phyloP scores from a whole-genome alignment of 2,888 invertebrate species.

The Cantharis flavilabris region DNA sequence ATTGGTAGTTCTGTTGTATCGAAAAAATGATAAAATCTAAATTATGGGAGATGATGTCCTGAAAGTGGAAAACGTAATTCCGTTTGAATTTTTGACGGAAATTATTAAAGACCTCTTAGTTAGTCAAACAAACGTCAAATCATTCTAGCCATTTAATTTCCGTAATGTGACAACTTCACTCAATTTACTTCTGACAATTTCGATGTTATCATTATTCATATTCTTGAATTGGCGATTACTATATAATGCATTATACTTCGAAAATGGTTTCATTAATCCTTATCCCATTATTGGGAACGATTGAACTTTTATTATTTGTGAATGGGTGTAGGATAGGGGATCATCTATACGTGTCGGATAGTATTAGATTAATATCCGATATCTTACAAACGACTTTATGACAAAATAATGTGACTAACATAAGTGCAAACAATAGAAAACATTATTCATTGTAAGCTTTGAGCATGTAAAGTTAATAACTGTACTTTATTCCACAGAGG shows the following conservation, averaged over 20 bases:
- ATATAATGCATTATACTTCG: background rate
- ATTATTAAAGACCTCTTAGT: background rate
- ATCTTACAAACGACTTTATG: constrained; percentile 7
- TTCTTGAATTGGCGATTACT: constrained; percentile 16
- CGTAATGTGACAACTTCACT: constrained; percentile 21
- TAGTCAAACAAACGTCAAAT: background rate
- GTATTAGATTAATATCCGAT: constrained; percentile 17
- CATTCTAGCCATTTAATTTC: constrained; percentile 21
- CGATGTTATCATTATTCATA: constrained; percentile 21
- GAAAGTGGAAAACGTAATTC: background rate
- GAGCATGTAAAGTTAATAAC: background rate
- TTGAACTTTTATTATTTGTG: background rate
- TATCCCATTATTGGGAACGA: background rate
- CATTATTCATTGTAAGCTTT: background rate
- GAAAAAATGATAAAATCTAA: background rate
- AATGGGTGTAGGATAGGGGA: background rate
- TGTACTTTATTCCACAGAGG: background rate
- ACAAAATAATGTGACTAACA: background rate
- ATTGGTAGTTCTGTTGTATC: no score
- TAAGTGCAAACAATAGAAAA: background rate
- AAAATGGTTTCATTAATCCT: background rate
- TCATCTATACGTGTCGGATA: constrained; percentile 19
- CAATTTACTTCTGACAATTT: constrained; percentile 27
- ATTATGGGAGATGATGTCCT: background rate
- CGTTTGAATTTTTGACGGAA: background rate